Evolutionary conservation across 2,888 invertebrate species (phyloP), one percentile per base, ranked within the genome.

Genomic region (Epistrophe grossulariae): DNA sequence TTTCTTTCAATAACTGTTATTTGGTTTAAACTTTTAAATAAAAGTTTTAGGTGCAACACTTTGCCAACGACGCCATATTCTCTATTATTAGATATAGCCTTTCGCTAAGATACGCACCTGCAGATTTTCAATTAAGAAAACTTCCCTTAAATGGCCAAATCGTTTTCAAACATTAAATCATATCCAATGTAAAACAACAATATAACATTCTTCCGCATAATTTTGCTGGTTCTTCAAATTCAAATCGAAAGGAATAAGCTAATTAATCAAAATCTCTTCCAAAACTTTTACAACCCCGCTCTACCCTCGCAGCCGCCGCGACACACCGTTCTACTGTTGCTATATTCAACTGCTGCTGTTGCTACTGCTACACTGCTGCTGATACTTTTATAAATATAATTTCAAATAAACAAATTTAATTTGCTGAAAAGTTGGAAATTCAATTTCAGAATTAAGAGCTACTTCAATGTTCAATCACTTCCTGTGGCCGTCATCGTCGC

Each of bases 391-490:
- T n/a, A 60, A 81, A 76, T 81, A 35, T 55, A 76, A 81, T 81
- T 76, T 40, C 73, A 79, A 77, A 81, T 77, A 70, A 81, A 71
- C 76, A 82, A 57, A 77, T 64, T 66, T 19, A 72, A 82, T 82
- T 82, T 78, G 82, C 48, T 55, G 19, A 24, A 71, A 80, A 78
- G 72, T 78, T 83, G 35, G 43, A 78, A 78, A 78, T 73, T 68
- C 45, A 83, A 73, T 84, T 84, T 70, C 13, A 48, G 55, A 79
- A 84, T 79, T 70, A 79, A 74, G 57, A 79, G 74, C 62, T 48
- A 70, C 74, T 84, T 84, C 74, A 74, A 76, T 74, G 74, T 83
- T 83, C 83, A 83, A 83, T 79, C 79, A 84, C 64, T 74, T 70
- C 60, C 62, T 31, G 31, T 43, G 52, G 52, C 52, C 55, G 0